Evolutionary conservation across 2,797 vertebrate species (phyloP), one percentile per base, ranked within the genome.

Genomic region (Tenualosa thibaudeaui): DNA sequence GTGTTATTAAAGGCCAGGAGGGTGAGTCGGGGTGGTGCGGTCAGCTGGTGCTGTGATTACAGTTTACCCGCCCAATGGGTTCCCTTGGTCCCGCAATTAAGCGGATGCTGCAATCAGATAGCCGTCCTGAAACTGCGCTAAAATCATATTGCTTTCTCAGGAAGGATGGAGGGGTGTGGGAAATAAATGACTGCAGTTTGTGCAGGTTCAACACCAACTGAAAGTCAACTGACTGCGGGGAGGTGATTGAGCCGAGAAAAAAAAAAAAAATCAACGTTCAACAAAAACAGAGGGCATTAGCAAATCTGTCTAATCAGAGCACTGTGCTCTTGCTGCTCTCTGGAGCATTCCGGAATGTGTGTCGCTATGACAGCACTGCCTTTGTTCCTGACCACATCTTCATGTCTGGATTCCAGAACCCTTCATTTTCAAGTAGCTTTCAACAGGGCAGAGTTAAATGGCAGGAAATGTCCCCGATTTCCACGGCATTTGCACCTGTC

Each of bases 1-100:
- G n/a, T 24, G 51, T 86, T 85, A 89, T 89, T 87, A 87, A 85
- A 86, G 88, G 87, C 87, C 82, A 83, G 17, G 24, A 54, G 81
- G 83, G 31, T 5, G 43, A 31, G 46, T 86, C 75, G 53, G 84
- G 62, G 10, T 3, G 85, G 75, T 60, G 60, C 85, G 13, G 31
- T 50, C 62, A 53, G 5, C 31, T 31, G 81, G 40, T 2, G 15
- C 56, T 71, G 26, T 31, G 49, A 56, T 86, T 83, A 84, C 85
- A 40, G 81, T 85, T 87, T 83, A 84, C 26, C 65, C 65, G 13
- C 65, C 65, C 26, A 31, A 40, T 26, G 81, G 68, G 83, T 26
- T 75, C 85, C 31, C 31, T 40, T 31, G 4, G 26, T 49, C 85
- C 40, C 37, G 49, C 81, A 81, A 54, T 83, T 83, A 83, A 24